phyloP scores from a whole-genome alignment of 2,888 invertebrate genomes.

The Anticlea derivata region DNA sequence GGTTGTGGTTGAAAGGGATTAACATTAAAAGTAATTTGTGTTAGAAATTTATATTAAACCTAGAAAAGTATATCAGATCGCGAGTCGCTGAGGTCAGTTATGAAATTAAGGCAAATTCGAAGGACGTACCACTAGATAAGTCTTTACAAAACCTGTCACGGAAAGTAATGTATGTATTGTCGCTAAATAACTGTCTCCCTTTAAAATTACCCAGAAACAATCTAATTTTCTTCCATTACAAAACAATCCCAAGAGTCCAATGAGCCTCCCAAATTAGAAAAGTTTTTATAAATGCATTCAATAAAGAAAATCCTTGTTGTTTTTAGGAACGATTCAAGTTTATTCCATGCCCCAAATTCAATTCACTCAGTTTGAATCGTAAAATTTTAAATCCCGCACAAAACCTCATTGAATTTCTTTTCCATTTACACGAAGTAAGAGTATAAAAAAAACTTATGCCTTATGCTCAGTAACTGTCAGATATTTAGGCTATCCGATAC shows the following conservation, averaged over 20 bases:
- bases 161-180: no score
- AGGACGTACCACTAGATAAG: no score
- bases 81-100: no score
- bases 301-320: constrained; percentile 28
- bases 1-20: not conserved
- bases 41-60: no score
- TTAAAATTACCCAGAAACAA: not conserved
- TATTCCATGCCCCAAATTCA: constrained; percentile 24
- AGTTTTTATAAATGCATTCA: constrained; percentile 32
- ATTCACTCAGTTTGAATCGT: constrained; percentile 37
- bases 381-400: constrained; percentile 36
- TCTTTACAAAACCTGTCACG: no score
- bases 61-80: no score
- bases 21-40: not conserved
- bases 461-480: constrained; percentile 29
- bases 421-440: constrained; percentile 34
- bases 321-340: constrained; percentile 16
- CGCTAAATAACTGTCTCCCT: no score
- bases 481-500: constrained; percentile 27
- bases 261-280: constrained; percentile 33
- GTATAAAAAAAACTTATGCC: constrained; percentile 39
- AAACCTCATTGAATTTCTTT: constrained; percentile 40
- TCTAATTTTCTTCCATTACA: constrained; percentile 7
- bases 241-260: constrained; percentile 15
- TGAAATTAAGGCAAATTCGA: no score